A percentile compares a stretch with the other conserved stretches of the same genome.
Conservation (phyloP, 2,113 vertebrate genomes). For the Carettochelys insculpta region DNA sequence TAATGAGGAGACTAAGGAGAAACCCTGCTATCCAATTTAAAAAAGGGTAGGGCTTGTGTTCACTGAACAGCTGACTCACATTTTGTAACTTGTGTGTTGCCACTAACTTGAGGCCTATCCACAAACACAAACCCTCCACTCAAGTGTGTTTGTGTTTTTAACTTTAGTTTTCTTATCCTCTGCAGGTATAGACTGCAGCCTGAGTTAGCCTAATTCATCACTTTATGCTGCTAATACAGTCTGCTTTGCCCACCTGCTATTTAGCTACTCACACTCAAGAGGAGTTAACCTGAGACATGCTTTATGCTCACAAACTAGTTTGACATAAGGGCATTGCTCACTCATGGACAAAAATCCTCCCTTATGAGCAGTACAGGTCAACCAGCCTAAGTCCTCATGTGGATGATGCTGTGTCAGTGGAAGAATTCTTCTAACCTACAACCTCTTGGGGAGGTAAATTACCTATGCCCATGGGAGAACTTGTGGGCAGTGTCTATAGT, state of each 20-base stretch:
- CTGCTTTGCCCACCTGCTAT: not conserved
- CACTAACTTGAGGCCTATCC: not conserved
- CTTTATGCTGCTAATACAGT: not conserved
- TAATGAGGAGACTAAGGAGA: not conserved
- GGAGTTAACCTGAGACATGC: not conserved
- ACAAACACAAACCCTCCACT: not conserved
- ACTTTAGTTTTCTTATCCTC: not conserved
- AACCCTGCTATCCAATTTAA: not conserved
- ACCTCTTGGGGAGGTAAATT: not conserved
- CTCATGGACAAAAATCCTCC: not conserved
- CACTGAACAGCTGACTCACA: not conserved
- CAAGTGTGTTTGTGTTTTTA: not conserved
- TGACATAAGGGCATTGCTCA: not conserved
- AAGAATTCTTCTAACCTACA: not conserved
- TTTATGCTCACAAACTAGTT: not conserved
- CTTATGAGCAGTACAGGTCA: too few relatives aligned
- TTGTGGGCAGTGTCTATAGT: too few relatives aligned
- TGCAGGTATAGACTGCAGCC: not conserved
- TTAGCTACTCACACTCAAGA: not conserved
- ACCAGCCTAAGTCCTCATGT: not conserved
- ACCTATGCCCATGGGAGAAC: not conserved
- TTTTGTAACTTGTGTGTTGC: not conserved
- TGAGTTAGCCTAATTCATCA: not conserved
- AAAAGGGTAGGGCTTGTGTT: not conserved
- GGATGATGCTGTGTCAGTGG: not conserved